phyloP scores from a whole-genome alignment of 2,888 invertebrate species.

The Alsophila aescularia region DNA sequence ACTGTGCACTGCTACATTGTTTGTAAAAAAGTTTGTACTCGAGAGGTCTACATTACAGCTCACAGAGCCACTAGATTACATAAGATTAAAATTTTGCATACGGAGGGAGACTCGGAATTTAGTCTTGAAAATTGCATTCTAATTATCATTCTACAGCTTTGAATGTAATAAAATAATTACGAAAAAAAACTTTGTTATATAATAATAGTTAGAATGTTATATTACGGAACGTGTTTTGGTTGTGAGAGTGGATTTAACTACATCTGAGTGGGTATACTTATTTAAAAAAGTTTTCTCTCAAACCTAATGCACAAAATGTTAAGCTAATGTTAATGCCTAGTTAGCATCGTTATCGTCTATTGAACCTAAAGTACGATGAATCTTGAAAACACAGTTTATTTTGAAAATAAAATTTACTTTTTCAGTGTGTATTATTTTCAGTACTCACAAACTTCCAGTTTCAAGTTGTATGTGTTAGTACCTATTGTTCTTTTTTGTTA shows the following conservation, averaged over 20 bases:
- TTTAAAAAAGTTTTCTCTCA: slow-evolving; percentile 15
- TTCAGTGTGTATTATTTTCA: neutral
- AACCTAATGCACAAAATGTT: slow-evolving; percentile 9
- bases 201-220: too few species aligned
- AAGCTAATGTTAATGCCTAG: slow-evolving; percentile 10
- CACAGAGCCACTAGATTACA: too few species aligned
- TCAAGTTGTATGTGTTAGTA: too few species aligned
- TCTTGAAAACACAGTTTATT: neutral
- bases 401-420: neutral
- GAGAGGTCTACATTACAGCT: too few species aligned
- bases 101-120: too few species aligned
- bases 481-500: neutral
- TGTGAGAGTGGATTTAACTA: neutral
- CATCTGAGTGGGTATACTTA: slow-evolving; percentile 6
- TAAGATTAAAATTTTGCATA: too few species aligned
- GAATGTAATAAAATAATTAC: too few species aligned
- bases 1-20: too few species aligned
- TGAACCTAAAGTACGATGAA: neutral
- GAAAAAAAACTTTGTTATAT: too few species aligned
- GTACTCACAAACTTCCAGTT: neutral
- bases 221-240: slow-evolving; percentile 9
- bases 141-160: too few species aligned
- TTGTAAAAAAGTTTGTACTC: too few species aligned
- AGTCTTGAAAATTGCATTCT: too few species aligned
- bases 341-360: slow-evolving; percentile 3